phyloP scores from a whole-genome alignment of 2,888 invertebrate genomes.

The Drosophila quinaria region DNA sequence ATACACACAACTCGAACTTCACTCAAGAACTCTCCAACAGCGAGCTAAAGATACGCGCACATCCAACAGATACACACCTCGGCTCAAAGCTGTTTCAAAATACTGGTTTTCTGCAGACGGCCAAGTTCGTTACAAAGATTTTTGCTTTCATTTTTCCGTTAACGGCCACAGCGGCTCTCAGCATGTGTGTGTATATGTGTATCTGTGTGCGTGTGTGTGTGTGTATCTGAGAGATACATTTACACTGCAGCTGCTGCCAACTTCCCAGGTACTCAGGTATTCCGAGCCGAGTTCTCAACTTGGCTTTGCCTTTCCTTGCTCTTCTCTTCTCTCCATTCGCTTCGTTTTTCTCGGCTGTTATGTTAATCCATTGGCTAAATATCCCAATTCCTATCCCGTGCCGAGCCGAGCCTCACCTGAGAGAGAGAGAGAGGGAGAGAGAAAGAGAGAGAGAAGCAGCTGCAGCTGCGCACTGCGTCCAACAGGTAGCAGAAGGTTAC shows the following conservation, averaged over 20 bases:
- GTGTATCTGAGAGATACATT: conserved; percentile 37
- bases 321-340: conserved; percentile 12
- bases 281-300: conserved; percentile 49
- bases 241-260: conserved; percentile 35
- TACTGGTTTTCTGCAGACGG: conserved; percentile 69
- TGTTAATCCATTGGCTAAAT: conserved; percentile 74
- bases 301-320: conserved; percentile 52
- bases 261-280: conserved; percentile 52
- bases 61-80: conserved; percentile 74
- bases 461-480: conserved; percentile 68
- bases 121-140: conserved; percentile 76
- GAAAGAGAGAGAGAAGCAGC: conserved; percentile 48
- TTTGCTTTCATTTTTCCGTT: conserved; percentile 81
- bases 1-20: conserved; percentile 24
- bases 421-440: conserved; percentile 40
- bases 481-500: conserved; percentile 66
- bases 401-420: conserved; percentile 51
- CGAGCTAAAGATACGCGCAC: conserved; percentile 8
- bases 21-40: conserved; percentile 41
- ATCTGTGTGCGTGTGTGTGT: not conserved
- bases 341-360: conserved; percentile 48
- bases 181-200: conserved; percentile 7
- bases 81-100: conserved; percentile 54
- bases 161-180: conserved; percentile 46
- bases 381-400: conserved; percentile 43